A percentile compares a stretch with the other conserved stretches of the same genome.
These are phyloP conservation scores for Zophobas morio DNA, from an alignment of 1,140 invertebrate species.

Conservation along the genomic window DNA sequence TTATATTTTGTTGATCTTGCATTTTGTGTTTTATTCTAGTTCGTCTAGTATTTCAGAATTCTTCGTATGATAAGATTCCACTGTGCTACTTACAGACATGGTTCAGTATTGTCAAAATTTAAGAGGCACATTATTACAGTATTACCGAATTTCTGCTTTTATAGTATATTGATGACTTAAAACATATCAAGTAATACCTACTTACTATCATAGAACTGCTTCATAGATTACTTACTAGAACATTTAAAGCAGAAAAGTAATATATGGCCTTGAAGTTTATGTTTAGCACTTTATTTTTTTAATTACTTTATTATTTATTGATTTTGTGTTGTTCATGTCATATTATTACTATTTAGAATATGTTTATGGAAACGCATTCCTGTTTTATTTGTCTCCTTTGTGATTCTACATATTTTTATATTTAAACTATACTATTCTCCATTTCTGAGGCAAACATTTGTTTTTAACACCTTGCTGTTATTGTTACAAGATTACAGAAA, in stretches of 20 bases:
- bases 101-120: constrained; percentile 36
- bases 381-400: constrained; percentile 29
- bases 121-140: constrained; percentile 35
- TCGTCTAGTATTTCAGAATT: constrained; percentile 1
- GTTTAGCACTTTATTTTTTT: constrained; percentile 3
- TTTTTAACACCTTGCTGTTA: constrained; percentile 30
- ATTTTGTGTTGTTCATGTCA: constrained; percentile 18
- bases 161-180: constrained; percentile 15
- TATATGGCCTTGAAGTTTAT: neutral
- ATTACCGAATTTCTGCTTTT: constrained; percentile 35
- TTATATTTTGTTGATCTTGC: constrained; percentile 18
- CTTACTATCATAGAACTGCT: constrained; percentile 23
- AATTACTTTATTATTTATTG: constrained; percentile 14
- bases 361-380: constrained; percentile 5
- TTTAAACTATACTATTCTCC: constrained; percentile 13
- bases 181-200: constrained; percentile 35
- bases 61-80: constrained; percentile 13
- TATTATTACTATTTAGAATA: constrained; percentile 13
- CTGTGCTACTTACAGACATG: constrained; percentile 22
- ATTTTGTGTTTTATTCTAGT: constrained; percentile 24
- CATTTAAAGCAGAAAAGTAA: constrained; percentile 12
- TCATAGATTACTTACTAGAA: constrained; percentile 13
- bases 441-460: neutral
- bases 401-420: constrained; percentile 30
- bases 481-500: constrained; percentile 27